A percentile compares a stretch with the other conserved stretches of the same genome.
These are phyloP conservation scores for Erinaceus europaeus DNA, from an alignment of 2,113 vertebrate species.

Conservation along the genomic window DNA sequence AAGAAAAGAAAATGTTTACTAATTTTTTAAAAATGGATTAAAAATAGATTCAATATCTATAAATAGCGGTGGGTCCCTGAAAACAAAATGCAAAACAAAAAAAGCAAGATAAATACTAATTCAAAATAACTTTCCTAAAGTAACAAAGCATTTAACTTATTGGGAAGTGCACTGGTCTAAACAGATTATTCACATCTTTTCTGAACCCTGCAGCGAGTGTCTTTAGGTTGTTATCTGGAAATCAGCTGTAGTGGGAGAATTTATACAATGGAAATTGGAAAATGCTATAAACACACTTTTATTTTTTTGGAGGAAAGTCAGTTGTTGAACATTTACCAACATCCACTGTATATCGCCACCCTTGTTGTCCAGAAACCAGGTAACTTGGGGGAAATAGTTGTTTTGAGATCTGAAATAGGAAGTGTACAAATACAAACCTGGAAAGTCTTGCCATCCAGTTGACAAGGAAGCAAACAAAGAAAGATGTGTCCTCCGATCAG, in stretches of 20 bases:
- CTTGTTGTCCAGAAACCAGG: not conserved
- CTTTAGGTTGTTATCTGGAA: not conserved
- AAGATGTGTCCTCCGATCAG: not conserved
- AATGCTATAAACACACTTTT: not conserved
- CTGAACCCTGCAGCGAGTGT: not conserved
- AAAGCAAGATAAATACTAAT: not conserved
- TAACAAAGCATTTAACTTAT: not conserved
- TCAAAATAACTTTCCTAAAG: not conserved
- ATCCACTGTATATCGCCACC: not conserved
- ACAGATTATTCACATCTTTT: not conserved
- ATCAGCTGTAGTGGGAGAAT: not conserved
- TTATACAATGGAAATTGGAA: not conserved
- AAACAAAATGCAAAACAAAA: not conserved
- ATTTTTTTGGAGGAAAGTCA: not conserved
- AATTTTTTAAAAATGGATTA: not conserved
- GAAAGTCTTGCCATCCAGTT: not conserved
- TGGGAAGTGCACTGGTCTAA: not conserved
- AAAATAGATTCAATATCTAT: no score
- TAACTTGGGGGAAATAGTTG: slow-evolving; percentile 18
- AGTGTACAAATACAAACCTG: no score
- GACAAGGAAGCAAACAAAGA: not conserved
- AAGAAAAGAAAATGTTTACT: not conserved
- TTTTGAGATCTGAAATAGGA: not conserved
- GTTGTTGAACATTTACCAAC: not conserved
- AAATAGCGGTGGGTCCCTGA: not conserved